Percentiles rank a stretch among this genome's conserved stretches.
phyloP scores from a whole-genome alignment of 2,888 invertebrate genomes.

The Drosophila subquinaria region DNA sequence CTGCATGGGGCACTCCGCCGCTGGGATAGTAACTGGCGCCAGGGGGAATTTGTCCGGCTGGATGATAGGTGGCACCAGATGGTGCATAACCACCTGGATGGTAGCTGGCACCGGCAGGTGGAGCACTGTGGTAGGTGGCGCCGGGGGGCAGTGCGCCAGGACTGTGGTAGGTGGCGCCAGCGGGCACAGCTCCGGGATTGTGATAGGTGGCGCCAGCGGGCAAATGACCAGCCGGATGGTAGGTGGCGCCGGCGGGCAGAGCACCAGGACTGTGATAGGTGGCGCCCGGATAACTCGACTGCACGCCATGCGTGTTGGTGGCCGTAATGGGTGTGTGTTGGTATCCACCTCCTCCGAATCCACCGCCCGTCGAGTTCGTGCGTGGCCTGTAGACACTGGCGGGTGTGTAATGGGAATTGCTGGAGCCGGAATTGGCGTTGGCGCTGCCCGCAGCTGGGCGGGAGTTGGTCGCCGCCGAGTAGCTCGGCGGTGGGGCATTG shows the following conservation, averaged over 20 bases:
- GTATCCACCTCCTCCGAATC: constrained; percentile 47
- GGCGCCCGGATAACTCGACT: constrained; percentile 81
- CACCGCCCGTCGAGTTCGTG: constrained; percentile 70
- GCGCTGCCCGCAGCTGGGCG: constrained; percentile 36
- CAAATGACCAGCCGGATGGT: constrained; percentile 71
- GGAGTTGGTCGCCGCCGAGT: constrained; percentile 68
- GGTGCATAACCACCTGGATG: constrained; percentile 67
- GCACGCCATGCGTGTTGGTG: constrained; percentile 74
- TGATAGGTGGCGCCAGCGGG: constrained; percentile 70
- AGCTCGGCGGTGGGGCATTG: constrained; percentile 78
- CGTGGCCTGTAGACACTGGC: constrained; percentile 69
- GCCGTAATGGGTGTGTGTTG: constrained; percentile 78
- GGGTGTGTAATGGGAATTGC: constrained; percentile 59
- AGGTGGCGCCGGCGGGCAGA: constrained; percentile 75
- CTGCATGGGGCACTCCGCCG: constrained; percentile 71
- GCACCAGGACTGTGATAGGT: constrained; percentile 63
- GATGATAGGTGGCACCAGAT: constrained; percentile 66
- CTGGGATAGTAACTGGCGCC: constrained; percentile 76
- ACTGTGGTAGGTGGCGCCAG: constrained; percentile 66
- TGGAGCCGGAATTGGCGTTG: not conserved
- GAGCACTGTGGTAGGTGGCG: constrained; percentile 60
- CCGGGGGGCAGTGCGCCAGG: constrained; percentile 53
- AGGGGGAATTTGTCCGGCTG: constrained; percentile 60
- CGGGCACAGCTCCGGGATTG: constrained; percentile 50
- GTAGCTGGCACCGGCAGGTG: constrained; percentile 68